Conservation (phyloP, 2,888 invertebrate species). For the Scaptodrosophila latifasciaeformis region DNA sequence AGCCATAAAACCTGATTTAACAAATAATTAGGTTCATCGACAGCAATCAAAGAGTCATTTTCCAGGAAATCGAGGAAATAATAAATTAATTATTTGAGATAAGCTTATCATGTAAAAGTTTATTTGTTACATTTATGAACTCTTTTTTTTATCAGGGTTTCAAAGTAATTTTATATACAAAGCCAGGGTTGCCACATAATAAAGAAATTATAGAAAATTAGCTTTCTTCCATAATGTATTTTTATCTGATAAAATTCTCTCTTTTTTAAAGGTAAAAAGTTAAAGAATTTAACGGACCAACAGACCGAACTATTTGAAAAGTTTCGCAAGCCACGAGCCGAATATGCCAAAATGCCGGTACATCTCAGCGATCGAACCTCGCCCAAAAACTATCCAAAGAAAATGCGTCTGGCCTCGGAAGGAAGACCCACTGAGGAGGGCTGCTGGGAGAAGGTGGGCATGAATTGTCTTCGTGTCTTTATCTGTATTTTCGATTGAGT, state of each 20-base stretch:
- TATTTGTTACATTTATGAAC: too few relatives aligned
- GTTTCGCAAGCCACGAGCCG: slow-evolving; percentile 72
- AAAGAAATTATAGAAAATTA: too few relatives aligned
- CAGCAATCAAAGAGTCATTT: too few relatives aligned
- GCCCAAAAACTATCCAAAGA: slow-evolving; percentile 74
- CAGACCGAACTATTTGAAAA: slow-evolving; percentile 72
- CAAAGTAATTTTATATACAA: too few relatives aligned
- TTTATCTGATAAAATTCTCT: background rate
- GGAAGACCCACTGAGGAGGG: slow-evolving; percentile 66
- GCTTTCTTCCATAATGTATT: too few relatives aligned
- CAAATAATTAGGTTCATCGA: too few relatives aligned
- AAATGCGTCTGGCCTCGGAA: slow-evolving; percentile 72
- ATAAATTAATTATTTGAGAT: too few relatives aligned
- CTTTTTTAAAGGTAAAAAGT: slow-evolving; percentile 62
- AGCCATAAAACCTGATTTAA: too few relatives aligned
- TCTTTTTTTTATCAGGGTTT: too few relatives aligned
- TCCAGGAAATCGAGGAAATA: too few relatives aligned
- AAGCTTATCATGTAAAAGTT: too few relatives aligned
- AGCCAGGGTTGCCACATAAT: too few relatives aligned
- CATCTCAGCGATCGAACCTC: slow-evolving; percentile 74
- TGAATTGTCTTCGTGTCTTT: slow-evolving; percentile 74
- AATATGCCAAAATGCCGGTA: slow-evolving; percentile 74
- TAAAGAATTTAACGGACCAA: slow-evolving; percentile 72
- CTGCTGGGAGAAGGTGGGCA: slow-evolving; percentile 72
- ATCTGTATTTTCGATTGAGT: slow-evolving; percentile 75